Evolutionary conservation across 2,113 vertebrate species (phyloP).

Genomic region (Leptobrachium ailaonicum): DNA sequence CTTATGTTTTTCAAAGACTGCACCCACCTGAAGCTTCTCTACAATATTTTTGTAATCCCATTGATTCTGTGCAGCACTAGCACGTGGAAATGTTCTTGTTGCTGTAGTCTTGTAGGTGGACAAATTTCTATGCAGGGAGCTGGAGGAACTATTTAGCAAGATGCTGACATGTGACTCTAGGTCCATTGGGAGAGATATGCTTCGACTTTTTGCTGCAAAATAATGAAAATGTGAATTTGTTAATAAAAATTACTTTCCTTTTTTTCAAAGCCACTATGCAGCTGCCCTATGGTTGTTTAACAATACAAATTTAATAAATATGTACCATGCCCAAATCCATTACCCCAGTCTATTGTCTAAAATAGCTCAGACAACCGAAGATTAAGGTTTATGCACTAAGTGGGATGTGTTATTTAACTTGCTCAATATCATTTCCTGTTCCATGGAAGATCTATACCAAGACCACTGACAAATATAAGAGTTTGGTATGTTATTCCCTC

Average conservation of each 20-base stretch:
- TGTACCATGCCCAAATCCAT: too few species aligned
- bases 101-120: constrained; percentile 76
- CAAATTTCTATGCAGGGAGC: constrained; percentile 70
- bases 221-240: constrained; percentile 5
- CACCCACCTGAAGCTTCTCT: constrained; percentile 88
- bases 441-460: too few species aligned
- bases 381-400: too few species aligned
- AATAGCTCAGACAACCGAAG: too few species aligned
- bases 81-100: constrained; percentile 69
- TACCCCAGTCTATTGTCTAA: too few species aligned
- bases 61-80: constrained; percentile 77
- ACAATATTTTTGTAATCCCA: constrained; percentile 99
- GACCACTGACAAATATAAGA: too few species aligned
- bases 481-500: too few species aligned
- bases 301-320: too few species aligned
- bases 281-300: neutral
- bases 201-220: constrained; percentile 82
- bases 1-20: too few species aligned
- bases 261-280: neutral
- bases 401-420: too few species aligned
- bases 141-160: constrained; percentile 74
- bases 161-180: constrained; percentile 82
- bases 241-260: neutral
- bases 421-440: too few species aligned
- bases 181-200: constrained; percentile 84